Conservation (phyloP, 2,888 invertebrate species). For the Herminia tarsipennalis region DNA sequence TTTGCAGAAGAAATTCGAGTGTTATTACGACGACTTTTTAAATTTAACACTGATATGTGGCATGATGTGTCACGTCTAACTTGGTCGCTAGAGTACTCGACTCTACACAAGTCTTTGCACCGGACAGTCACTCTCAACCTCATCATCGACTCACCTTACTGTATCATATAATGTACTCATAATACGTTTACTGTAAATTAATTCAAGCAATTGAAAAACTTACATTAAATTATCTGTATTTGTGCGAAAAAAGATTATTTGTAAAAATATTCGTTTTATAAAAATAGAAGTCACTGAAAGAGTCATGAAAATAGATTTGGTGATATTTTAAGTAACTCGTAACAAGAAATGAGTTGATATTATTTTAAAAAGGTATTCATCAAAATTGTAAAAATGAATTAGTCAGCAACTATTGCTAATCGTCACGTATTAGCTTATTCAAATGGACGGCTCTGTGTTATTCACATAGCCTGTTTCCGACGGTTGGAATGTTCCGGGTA, state of each 20-base stretch:
- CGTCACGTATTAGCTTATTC: conserved; percentile 39
- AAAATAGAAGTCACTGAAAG: conserved; percentile 50
- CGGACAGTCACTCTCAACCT: conserved; percentile 45
- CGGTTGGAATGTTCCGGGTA: conserved; percentile 23
- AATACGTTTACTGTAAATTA: conserved; percentile 30
- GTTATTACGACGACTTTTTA: conserved; percentile 57
- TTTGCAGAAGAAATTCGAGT: conserved; percentile 54
- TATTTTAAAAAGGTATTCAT: conserved; percentile 9
- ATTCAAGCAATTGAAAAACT: conserved; percentile 25
- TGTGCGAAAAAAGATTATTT: conserved; percentile 42
- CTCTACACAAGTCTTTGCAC: conserved; percentile 45
- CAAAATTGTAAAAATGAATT: conserved; percentile 2
- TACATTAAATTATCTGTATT: conserved; percentile 31
- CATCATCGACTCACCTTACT: conserved; percentile 38
- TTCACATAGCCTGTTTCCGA: conserved; percentile 45
- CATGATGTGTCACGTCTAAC: conserved; percentile 80
- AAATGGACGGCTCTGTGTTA: conserved; percentile 58
- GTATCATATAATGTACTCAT: conserved; percentile 30
- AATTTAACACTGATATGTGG: conserved; percentile 79
- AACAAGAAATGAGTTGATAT: conserved; percentile 24
- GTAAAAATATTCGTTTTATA: conserved; percentile 43
- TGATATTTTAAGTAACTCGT: conserved; percentile 22
- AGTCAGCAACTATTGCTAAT: conserved; percentile 14
- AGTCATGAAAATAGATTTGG: conserved; percentile 50
- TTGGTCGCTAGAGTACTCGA: conserved; percentile 71